These are phyloP conservation scores for Eremophila alpestris DNA, from an alignment of 2,797 vertebrate species.

Conservation along the genomic window DNA sequence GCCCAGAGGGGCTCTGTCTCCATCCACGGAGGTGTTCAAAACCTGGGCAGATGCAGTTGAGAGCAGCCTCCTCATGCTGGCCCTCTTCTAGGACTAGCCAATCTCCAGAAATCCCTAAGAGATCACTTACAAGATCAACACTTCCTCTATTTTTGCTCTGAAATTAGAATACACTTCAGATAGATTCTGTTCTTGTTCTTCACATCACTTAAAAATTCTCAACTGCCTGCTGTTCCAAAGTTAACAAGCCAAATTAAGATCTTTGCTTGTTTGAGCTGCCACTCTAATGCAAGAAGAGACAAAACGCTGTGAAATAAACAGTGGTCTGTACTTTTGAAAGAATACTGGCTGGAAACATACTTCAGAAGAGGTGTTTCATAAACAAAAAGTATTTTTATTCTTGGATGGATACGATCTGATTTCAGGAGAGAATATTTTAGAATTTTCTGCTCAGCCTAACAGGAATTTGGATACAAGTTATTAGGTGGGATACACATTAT, in stretches of 20 bases:
- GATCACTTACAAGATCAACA: neutral
- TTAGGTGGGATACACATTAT: conserved; percentile 28
- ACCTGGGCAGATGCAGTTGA: neutral
- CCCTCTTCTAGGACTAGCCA: neutral
- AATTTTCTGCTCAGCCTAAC: conserved; percentile 23
- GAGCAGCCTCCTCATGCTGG: neutral
- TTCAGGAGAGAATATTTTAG: conserved; percentile 4
- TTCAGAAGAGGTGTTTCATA: conserved; percentile 8
- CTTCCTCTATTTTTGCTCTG: neutral
- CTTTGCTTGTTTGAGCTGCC: conserved; percentile 24
- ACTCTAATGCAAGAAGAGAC: neutral
- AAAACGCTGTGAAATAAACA: conserved; percentile 6
- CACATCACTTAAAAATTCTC: conserved; percentile 17
- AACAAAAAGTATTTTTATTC: conserved; percentile 1
- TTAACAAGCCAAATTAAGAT: conserved; percentile 33
- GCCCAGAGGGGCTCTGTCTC: neutral
- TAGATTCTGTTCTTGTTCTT: neutral
- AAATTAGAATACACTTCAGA: neutral
- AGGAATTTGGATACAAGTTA: conserved; percentile 40
- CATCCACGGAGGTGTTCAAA: neutral
- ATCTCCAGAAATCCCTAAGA: neutral
- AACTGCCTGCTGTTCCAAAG: neutral
- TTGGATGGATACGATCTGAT: neutral
- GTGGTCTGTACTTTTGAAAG: conserved; percentile 9
- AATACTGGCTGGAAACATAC: neutral